phyloP scores from a whole-genome alignment of 1,140 invertebrate species.

The Maconellicoccus hirsutus region DNA sequence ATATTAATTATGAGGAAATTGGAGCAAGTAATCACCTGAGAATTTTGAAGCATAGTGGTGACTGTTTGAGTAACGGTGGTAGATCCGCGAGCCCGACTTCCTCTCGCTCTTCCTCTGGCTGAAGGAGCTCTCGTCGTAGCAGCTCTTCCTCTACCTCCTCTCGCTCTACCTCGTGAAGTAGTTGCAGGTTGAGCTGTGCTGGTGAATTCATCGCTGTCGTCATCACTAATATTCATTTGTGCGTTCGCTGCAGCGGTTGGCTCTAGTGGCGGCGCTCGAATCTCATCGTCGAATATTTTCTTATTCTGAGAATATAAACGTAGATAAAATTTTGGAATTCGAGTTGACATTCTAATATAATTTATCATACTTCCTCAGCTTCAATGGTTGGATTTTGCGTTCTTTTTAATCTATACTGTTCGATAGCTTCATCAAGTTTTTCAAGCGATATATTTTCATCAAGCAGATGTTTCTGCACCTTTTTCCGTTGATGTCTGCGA shows the following conservation, averaged over 20 bases:
- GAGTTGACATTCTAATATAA: background rate
- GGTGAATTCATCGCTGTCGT: background rate
- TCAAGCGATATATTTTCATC: slow-evolving; percentile 25
- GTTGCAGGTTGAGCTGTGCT: background rate
- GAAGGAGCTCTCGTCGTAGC: background rate
- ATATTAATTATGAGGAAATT: background rate
- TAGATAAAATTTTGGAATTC: background rate
- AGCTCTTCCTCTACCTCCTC: background rate
- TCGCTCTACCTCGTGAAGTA: background rate
- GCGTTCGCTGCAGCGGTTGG: background rate
- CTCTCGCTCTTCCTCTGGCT: background rate
- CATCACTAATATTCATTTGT: background rate
- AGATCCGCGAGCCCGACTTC: background rate
- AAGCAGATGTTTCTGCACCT: slow-evolving; percentile 25
- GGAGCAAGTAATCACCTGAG: background rate
- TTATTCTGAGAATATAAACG: background rate
- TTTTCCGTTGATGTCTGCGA: slow-evolving; percentile 29
- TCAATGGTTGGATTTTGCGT: slow-evolving; percentile 24
- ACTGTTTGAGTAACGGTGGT: background rate
- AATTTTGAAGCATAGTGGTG: background rate
- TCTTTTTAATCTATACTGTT: slow-evolving; percentile 9
- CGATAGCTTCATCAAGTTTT: slow-evolving; percentile 25
- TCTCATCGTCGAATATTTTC: background rate
- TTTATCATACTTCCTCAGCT: slow-evolving; percentile 25
- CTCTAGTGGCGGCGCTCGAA: background rate